phyloP scores from a whole-genome alignment of 2,888 invertebrate species.

The Himalopsyche kuldschensis region DNA sequence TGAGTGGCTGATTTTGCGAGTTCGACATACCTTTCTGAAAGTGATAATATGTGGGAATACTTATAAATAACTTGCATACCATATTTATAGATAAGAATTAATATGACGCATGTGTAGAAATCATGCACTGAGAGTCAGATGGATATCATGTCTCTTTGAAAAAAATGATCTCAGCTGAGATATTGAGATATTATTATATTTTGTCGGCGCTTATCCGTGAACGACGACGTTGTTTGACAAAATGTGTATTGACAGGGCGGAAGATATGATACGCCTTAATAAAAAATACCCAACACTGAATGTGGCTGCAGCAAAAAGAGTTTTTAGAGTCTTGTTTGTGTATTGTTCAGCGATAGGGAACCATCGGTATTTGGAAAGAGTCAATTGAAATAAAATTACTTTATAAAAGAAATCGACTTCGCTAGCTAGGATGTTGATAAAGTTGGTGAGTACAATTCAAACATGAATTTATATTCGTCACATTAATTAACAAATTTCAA shows the following conservation, averaged over 20 bases:
- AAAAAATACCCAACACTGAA: neutral
- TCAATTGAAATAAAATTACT: neutral
- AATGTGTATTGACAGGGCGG: constrained; percentile 29
- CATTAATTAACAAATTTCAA: no score
- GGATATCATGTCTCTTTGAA: neutral
- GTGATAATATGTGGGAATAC: no score
- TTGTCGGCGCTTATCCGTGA: neutral
- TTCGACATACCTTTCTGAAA: no score
- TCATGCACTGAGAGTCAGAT: neutral
- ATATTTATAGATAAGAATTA: neutral
- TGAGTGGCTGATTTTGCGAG: no score
- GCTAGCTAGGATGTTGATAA: no score
- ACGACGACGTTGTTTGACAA: constrained; percentile 21
- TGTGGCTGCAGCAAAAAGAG: neutral
- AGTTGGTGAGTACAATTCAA: no score
- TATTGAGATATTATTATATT: neutral
- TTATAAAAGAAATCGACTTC: no score
- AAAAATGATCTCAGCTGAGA: neutral
- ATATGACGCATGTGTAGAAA: neutral
- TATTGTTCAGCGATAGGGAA: neutral
- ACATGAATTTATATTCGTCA: no score
- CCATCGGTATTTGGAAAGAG: neutral
- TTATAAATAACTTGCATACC: neutral
- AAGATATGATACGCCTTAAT: constrained; percentile 12
- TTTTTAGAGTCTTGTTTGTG: neutral